Percentiles rank a stretch among this genome's conserved stretches.
These are phyloP conservation scores for Aix galericulata DNA, from an alignment of 2,113 vertebrate genomes.

Conservation along the genomic window DNA sequence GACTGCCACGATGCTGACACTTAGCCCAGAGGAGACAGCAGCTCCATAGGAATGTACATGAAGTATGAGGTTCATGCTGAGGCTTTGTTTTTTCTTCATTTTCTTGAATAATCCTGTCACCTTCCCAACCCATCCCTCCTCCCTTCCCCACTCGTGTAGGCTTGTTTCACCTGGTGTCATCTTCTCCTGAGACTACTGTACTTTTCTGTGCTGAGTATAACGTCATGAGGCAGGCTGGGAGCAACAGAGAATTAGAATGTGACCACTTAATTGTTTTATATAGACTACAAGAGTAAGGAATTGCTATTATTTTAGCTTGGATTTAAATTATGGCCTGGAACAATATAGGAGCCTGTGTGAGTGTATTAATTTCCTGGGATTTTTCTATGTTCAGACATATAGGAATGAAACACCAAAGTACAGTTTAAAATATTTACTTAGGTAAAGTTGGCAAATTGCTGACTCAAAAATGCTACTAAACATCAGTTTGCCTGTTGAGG, in stretches of 20 bases:
- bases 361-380: background rate
- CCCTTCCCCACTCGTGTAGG: fast-evolving
- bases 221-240: background rate
- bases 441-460: background rate
- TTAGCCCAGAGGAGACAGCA: background rate
- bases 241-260: background rate
- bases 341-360: background rate
- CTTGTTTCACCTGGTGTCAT: fast-evolving
- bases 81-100: background rate
- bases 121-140: fast-evolving
- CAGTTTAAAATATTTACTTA: background rate
- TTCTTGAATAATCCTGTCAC: background rate
- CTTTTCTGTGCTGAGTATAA: background rate
- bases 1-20: background rate
- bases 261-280: background rate
- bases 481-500: background rate
- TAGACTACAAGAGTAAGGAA: background rate
- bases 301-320: background rate
- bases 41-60: background rate
- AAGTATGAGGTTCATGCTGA: background rate
- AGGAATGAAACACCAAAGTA: background rate
- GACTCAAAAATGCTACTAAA: background rate
- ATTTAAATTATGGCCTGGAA: background rate
- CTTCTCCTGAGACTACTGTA: too few species aligned
- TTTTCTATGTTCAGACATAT: background rate